A percentile compares a stretch with the other conserved stretches of the same genome.
Conservation (phyloP, 1,140 invertebrate species). For the Eriosoma lanigerum region DNA sequence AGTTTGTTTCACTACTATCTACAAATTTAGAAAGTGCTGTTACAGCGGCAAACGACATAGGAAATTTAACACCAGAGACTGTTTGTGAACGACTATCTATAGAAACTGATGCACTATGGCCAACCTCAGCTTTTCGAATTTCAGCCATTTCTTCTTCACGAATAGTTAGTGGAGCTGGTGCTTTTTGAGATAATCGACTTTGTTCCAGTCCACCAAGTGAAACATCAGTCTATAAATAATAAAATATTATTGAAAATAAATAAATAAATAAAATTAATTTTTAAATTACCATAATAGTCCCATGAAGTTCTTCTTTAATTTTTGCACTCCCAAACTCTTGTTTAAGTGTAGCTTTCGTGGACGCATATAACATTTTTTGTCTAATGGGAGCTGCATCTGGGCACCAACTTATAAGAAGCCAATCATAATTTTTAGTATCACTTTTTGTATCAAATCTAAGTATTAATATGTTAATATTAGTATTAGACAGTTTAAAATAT, state of each 20-base stretch:
- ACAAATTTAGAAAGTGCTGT: slow-evolving; percentile 65
- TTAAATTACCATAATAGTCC: slow-evolving; percentile 67
- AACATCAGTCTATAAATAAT: slow-evolving; percentile 71
- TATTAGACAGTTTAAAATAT: too few relatives aligned
- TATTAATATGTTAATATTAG: slow-evolving; percentile 49
- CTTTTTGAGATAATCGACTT: slow-evolving; percentile 73
- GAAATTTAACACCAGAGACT: slow-evolving; percentile 88
- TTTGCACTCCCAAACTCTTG: slow-evolving; percentile 88
- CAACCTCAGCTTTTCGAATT: slow-evolving; percentile 70
- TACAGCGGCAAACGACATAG: slow-evolving; percentile 66
- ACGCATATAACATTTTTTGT: slow-evolving; percentile 98
- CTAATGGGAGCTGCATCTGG: slow-evolving; percentile 86
- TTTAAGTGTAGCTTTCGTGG: slow-evolving; percentile 96
- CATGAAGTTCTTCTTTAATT: slow-evolving; percentile 92
- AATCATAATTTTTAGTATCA: slow-evolving; percentile 82
- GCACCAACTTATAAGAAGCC: slow-evolving; percentile 93
- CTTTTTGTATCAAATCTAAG: slow-evolving; percentile 76
- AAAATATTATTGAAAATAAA: slow-evolving; percentile 2
- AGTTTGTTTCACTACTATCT: slow-evolving; percentile 60
- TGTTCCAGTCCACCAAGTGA: slow-evolving; percentile 78
- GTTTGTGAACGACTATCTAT: slow-evolving; percentile 88
- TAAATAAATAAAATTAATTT: too few relatives aligned
- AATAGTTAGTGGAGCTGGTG: slow-evolving; percentile 84
- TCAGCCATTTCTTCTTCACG: slow-evolving; percentile 87
- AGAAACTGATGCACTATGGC: slow-evolving; percentile 62